These are phyloP conservation scores for Biston betularia DNA, from an alignment of 2,888 invertebrate species.

Conservation along the genomic window DNA sequence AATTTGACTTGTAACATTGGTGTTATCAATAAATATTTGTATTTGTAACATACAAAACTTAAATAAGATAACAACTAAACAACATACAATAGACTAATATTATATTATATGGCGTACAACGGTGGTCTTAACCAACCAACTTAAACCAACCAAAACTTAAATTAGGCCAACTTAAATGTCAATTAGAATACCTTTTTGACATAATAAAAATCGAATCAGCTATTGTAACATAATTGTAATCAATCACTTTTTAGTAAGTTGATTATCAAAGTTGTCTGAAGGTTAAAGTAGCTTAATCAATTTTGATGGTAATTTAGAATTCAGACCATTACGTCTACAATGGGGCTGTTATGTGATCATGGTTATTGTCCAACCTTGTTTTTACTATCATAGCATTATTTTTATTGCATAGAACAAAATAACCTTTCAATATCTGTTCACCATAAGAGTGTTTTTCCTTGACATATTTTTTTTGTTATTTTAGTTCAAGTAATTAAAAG, in stretches of 20 bases:
- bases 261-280: background rate
- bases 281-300: background rate
- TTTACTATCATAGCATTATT: background rate
- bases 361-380: slow-evolving; percentile 19
- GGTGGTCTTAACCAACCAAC: too few species aligned
- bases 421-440: background rate
- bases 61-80: too few species aligned
- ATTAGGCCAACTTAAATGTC: too few species aligned
- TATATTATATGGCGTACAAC: too few species aligned
- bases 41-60: too few species aligned
- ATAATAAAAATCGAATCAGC: background rate
- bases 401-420: background rate
- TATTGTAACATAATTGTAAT: background rate
- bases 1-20: too few species aligned
- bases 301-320: slow-evolving; percentile 3
- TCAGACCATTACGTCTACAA: slow-evolving; percentile 1
- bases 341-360: slow-evolving; percentile 4
- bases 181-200: too few species aligned
- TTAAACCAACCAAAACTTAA: too few species aligned
- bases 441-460: background rate
- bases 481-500: too few species aligned
- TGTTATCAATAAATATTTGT: too few species aligned
- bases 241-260: background rate
- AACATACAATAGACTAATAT: too few species aligned
- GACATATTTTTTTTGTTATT: background rate